Base-by-base conservation (phyloP, 1,140 invertebrate genomes). In the Aphelenchoides avenae region DNA sequence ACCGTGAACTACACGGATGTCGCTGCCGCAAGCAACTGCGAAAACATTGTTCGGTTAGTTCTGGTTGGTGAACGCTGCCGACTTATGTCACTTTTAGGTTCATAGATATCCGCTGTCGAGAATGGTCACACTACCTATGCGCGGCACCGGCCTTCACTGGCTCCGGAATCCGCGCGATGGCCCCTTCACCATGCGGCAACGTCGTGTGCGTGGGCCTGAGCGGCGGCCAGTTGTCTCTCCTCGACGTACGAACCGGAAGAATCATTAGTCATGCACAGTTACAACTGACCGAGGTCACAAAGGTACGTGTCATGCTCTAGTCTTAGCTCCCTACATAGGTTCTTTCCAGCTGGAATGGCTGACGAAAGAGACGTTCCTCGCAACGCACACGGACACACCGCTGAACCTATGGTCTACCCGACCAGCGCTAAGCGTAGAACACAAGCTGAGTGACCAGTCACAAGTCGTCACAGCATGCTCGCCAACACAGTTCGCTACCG, bases 21-120 rank as follows among this genome's bases (percentile, higher is more conserved):
- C 15, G 57, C 44, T n/a, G 24, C 36, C 18, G 57, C 52, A 13
- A 18, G 57, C 7, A 57, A 66, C 33, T 20, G 40, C 15, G 57
- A 59, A 36, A 64, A 39, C 30, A 30, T 66, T 65, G 29, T 66
- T 40, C 27, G 58, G 61, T 65, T n/a, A 11, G 29, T 66, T 6
- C n/a, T 65, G 22, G 31, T 18, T 7, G 20, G 49, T 3, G 3
- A 55, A 58, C 9, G 7, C 9, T 9, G 52, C 20, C 52, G 9
- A 49, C n/a, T 52, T 20, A 52, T 15, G 9, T 3, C 3, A 52
- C 2, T n/a, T 56, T 61, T 18, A 61, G 61, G 26, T 52, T 29
- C 13, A 27, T 61, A 30, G 58, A 61, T 58, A 29, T 30, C n/a
- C 47, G 58, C 36, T 50, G 27, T 4, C 58, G 58, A 20, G 15